Evolutionary conservation across 2,113 vertebrate genomes (phyloP), one percentile per base, ranked within the genome.

Genomic region (Pachycephala philippinensis): DNA sequence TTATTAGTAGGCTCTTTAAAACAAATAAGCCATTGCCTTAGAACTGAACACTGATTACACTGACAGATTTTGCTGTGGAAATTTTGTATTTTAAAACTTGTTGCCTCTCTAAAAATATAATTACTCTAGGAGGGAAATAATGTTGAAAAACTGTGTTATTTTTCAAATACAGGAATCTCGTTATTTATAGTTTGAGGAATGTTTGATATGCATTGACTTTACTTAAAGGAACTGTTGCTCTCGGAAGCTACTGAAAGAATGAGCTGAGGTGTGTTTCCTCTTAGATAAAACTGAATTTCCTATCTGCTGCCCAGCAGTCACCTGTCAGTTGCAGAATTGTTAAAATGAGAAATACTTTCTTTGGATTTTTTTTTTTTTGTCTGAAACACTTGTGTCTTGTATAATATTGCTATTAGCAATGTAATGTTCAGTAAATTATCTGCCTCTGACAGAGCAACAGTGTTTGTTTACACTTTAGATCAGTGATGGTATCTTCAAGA

Each of bases 271-370:
- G 27, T 94, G 61, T 95, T 95, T 92, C 68, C 85, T 92, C 59
- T 40, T 27, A 88, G 84, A 95, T 95, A 70, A 87, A 95, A 71
- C 70, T 44, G 79, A 42, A 54, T 94, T 97, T 97, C 85, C 57
- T 86, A 22, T 84, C 89, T 93, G 53, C 63, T 79, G 63, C 53
- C 30, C 53, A 37, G 57, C 66, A 89, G 54, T 93, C 57, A 82
- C 65, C 61, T 93, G 78, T 69, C 87, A 65, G 52, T 30, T 87
- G 50, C 26, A 82, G 61, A 75, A 75, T 7, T 75, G n/a, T 94
- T 80, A 79, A n/a, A 66, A 91, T 91, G 53, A 94, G 80, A 77
- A 93, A 66, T 16, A 63, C 15, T 49, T 86, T 74, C 57, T 53
- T 88, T 65, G 50, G 37, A 37, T 56, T 82, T 42, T 23, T 35